Conservation (phyloP, 1,140 invertebrate species). For the Drosophila neocordata region DNA sequence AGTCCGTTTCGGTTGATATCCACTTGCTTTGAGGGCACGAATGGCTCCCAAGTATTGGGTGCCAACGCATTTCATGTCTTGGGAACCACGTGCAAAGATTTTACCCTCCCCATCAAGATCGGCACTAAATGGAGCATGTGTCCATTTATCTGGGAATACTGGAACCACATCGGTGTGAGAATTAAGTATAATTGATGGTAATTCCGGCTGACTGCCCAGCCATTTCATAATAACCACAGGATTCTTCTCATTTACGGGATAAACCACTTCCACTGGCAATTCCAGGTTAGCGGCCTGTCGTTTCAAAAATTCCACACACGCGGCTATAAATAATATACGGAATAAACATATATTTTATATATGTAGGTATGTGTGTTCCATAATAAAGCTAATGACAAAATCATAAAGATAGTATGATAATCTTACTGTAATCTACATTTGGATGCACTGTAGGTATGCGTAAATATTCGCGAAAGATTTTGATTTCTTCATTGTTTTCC, state of each 20-base stretch:
- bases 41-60: slow-evolving; percentile 87
- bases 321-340: slow-evolving; percentile 88
- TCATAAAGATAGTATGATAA: slow-evolving; percentile 15
- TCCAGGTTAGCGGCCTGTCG: slow-evolving; percentile 86
- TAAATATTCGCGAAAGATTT: slow-evolving; percentile 91
- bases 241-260: slow-evolving; percentile 82
- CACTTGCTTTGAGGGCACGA: slow-evolving; percentile 85
- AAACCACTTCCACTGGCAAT: slow-evolving; percentile 84
- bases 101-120: slow-evolving; percentile 88
- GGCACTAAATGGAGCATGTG: slow-evolving; percentile 88
- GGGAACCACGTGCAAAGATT: slow-evolving; percentile 91
- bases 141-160: slow-evolving; percentile 87
- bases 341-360: neutral
- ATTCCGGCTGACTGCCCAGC: slow-evolving; percentile 86
- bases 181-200: slow-evolving; percentile 90
- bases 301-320: slow-evolving; percentile 86
- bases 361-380: neutral
- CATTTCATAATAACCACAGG: slow-evolving; percentile 91
- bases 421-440: slow-evolving; percentile 91
- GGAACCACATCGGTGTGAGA: slow-evolving; percentile 96
- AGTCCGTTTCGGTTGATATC: slow-evolving; percentile 86
- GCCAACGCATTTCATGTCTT: slow-evolving; percentile 85
- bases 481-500: slow-evolving; percentile 87
- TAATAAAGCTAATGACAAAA: slow-evolving; percentile 20
- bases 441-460: slow-evolving; percentile 92